Base-by-base conservation (phyloP, 2,797 vertebrate genomes). In the Siniperca obscura region DNA sequence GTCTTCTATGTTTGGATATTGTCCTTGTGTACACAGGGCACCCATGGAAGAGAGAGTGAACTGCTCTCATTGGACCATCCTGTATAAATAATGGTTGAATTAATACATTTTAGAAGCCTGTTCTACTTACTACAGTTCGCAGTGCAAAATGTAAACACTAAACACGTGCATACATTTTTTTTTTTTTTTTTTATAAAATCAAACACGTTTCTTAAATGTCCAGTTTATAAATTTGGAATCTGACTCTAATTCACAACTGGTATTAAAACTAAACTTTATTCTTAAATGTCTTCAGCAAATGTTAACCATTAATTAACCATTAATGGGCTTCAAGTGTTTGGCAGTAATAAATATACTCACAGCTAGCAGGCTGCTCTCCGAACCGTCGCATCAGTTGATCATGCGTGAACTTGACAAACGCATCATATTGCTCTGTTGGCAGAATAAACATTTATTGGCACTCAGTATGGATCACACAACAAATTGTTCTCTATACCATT, bases 351-450 rank as follows among this genome's bases (percentile, higher is more conserved):
- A 44, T 52, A 64, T 94, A 99, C 98, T 97, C 92, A 99, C 98
- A 99, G 94, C 98, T 99, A 64, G 98, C 98, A 86, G 98, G 98
- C 95, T 99, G 98, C 96, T 99, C 98, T 93, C 98, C 98, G 78
- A 99, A 99, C 95, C 98, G 90, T 95, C 98, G 97, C 98, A 99
- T 99, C 93, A 99, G 96, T 21, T 99, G 98, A 93, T 99, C 98
- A 89, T 99, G 98, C 85, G 98, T 99, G 95, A 99, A 99, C 96
- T 99, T 99, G 95, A 99, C 98, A 87, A 99, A 99, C 0, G 98
- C 97, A 86, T 99, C 98, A 50, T 99, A 99, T 94, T 99, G 98
- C 94, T 99, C 98, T 99, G 94, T 78, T 89, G 92, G 34, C 86
- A 65, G 38, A 70, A 65, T 16, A 25, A 73, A 42, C 1, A 55